phyloP scores from a whole-genome alignment of 2,888 invertebrate genomes.

The Pollenia griseotomentosa region DNA sequence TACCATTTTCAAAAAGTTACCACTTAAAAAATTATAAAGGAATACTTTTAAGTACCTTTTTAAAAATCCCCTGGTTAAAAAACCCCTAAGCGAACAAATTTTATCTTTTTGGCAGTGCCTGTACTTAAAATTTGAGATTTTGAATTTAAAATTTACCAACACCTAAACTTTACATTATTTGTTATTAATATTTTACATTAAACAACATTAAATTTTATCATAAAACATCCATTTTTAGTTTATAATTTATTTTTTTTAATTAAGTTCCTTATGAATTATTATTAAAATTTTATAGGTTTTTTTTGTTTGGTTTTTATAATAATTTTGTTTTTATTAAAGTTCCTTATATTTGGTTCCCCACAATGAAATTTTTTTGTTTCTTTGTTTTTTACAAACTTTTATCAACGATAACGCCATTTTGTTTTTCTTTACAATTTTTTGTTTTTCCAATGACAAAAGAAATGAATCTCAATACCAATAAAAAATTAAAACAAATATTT shows the following conservation, averaged over 20 bases:
- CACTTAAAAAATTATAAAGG: too few relatives aligned
- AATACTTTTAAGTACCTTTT: too few relatives aligned
- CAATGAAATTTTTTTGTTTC: conserved; percentile 54
- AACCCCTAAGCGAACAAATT: too few relatives aligned
- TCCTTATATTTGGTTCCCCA: conserved; percentile 82
- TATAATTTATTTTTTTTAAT: conserved; percentile 43
- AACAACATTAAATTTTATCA: conserved; percentile 39
- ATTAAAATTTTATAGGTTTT: conserved; percentile 55
- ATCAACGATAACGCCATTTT: conserved; percentile 47
- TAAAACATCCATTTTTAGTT: conserved; percentile 50
- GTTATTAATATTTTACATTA: not conserved
- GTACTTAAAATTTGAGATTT: too few relatives aligned
- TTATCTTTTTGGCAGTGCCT: too few relatives aligned
- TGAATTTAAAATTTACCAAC: not conserved
- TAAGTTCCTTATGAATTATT: conserved; percentile 70
- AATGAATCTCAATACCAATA: conserved; percentile 39
- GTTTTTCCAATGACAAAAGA: conserved; percentile 19
- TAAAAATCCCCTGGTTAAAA: too few relatives aligned
- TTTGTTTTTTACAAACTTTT: conserved; percentile 34
- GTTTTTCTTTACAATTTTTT: conserved; percentile 48
- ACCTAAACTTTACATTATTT: conserved; percentile 42
- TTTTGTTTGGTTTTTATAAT: conserved; percentile 69
- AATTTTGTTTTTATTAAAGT: conserved; percentile 80
- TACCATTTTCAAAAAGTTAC: too few relatives aligned
- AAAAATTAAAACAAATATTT: conserved; percentile 26